Base-by-base conservation (phyloP, 1,140 invertebrate species). In the Triops longicaudatus region DNA sequence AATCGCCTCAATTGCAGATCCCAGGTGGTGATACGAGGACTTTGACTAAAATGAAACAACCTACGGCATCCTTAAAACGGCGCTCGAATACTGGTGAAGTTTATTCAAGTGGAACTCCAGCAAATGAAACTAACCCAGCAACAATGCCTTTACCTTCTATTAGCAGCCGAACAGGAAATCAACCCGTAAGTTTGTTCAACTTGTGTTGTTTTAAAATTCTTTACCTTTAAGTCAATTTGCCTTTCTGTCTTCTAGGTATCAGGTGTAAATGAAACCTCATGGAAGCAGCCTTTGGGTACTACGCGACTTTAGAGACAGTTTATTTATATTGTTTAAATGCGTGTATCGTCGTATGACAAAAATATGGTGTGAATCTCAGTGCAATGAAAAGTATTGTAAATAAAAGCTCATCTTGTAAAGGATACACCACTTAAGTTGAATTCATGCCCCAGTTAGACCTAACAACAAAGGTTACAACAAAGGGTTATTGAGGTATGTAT, bases 71-170 rank as follows among this genome's bases (percentile, higher is more conserved):
- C 22, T 6, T 63, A n/a, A 63, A 63, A 63, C 50, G 50, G 50
- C 50, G 50, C 50, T 63, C 50, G 17, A 63, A 63, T 63, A 63
- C 17, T 63, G 50, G 17, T 63, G 50, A 63, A 22, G 50, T 9
- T 63, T 63, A 63, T 17, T 63, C 50, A 22, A 63, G 50, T 14
- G 50, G 50, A 63, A 14, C 50, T 14, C 14, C 50, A n/a, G 50
- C 14, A 9, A 63, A 17, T 63, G 50, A 63, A 63, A 63, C 50
- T n/a, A 63, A 22, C 22, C 50, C 14, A 22, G 17, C 22, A 22
- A 63, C 50, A 63, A 63, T 63, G 50, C 50, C 50, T 63, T 63
- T 63, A 63, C 50, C 50, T 22, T 63, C 50, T 63, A 63, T 63
- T 63, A 63, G 50, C 50, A 63, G 50, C 50, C 50, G 50, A 63